These are phyloP conservation scores for Melanogrammus aeglefinus DNA, from an alignment of 2,797 vertebrate species.

Conservation along the genomic window DNA sequence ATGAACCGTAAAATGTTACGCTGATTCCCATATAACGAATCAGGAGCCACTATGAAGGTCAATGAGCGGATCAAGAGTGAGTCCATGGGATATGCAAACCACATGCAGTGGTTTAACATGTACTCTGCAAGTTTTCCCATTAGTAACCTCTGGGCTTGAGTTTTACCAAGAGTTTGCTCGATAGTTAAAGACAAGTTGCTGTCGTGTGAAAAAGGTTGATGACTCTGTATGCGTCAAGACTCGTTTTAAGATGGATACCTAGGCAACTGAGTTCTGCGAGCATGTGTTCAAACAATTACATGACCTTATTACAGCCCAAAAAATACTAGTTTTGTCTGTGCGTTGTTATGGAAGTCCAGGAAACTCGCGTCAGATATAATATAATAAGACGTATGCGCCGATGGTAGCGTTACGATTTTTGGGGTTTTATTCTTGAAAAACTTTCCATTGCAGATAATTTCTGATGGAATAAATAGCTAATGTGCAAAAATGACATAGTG, in stretches of 20 bases:
- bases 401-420: too few relatives aligned
- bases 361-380: background rate
- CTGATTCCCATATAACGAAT: constrained; percentile 3
- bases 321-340: too few relatives aligned
- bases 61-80: background rate
- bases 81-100: background rate
- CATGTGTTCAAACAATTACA: background rate
- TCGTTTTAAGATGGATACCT: background rate
- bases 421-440: too few relatives aligned
- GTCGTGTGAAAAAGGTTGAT: too few relatives aligned
- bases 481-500: too few relatives aligned
- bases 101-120: background rate
- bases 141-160: background rate
- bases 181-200: background rate
- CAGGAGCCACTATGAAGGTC: constrained; percentile 3
- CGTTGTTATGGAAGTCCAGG: too few relatives aligned
- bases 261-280: background rate
- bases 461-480: too few relatives aligned
- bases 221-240: background rate
- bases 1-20: background rate
- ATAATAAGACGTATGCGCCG: too few relatives aligned
- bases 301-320: background rate
- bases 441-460: too few relatives aligned
- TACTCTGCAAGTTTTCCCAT: background rate
- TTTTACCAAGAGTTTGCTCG: background rate